Base-by-base conservation (phyloP, 2,797 vertebrate genomes). In the Sebastes melanostomus region DNA sequence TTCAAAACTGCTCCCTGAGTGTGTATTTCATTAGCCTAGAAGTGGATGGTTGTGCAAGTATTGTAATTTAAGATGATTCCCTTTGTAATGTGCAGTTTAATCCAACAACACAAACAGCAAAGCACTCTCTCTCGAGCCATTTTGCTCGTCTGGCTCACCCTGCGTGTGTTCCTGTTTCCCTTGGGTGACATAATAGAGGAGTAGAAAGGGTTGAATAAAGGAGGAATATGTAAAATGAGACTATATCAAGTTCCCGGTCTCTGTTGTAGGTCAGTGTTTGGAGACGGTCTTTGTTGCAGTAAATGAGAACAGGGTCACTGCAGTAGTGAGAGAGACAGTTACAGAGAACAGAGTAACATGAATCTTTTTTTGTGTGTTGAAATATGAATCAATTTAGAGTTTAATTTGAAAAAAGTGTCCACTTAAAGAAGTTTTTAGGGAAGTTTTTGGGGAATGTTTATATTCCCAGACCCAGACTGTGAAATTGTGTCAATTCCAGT, bases 261-360 rank as follows among this genome's bases (percentile, higher is more conserved):
- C 7, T 66, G 38, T 70, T 22, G 22, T 36, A 50, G 10, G 32
- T 27, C 70, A 29, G 24, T 6, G 60, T 63, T 42, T 66, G 6
- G 61, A 72, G 14, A 22, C 65, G 52, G 70, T 34, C 22, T 52
- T 80, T 77, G 42, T 68, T 55, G 25, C 46, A 7, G 61, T 38
- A 32, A 60, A 50, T 46, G 27, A 72, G 30, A 90, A 81, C 56
- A 66, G 66, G 72, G 79, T 67, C 77, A 80, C 71, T 69, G 54
- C 68, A 81, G 77, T 25, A 62, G 63, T 82, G 36, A 72, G 16
- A 65, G n/a, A 72, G 12, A 16, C 5, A 54, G 4, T 22, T 32
- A 32, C 22, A 42, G 8, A 52, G 13, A 38, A 32, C 22, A 20
- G 8, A 52, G 13, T 18, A 10, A 46, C 1, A 0, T 69, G 24